Conservation (phyloP, 2,797 vertebrate species). For the Falco berigora region DNA sequence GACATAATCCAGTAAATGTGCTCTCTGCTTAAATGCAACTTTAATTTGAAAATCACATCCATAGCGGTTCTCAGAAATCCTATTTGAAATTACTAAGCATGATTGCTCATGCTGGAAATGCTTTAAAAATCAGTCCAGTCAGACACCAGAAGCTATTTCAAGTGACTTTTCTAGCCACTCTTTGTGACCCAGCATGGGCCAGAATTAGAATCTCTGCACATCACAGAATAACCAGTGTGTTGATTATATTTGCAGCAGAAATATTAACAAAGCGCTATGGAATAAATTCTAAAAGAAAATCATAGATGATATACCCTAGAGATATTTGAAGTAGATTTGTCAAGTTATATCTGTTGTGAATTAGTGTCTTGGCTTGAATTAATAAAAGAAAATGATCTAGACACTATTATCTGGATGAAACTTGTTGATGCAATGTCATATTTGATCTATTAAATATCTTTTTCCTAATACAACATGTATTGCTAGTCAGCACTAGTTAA, state of each 20-base stretch:
- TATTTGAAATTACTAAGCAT: slow-evolving; percentile 2
- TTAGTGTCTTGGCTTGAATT: neutral
- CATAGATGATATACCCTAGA: neutral
- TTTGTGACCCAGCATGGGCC: neutral
- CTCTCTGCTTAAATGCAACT: neutral
- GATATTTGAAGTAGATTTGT: neutral
- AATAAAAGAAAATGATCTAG: neutral
- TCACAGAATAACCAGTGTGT: neutral
- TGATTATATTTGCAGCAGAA: neutral
- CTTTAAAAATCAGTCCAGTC: neutral
- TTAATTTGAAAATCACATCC: slow-evolving; percentile 36
- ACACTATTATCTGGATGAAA: neutral
- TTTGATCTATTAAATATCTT: neutral
- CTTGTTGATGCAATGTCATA: neutral
- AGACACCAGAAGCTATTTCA: neutral
- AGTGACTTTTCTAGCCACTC: neutral
- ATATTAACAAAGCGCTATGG: neutral
- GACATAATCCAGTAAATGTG: slow-evolving; percentile 17
- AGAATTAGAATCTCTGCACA: neutral
- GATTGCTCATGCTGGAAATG: slow-evolving; percentile 19
- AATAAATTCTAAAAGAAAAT: neutral
- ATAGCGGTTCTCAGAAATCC: slow-evolving; percentile 5
- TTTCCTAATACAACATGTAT: neutral
- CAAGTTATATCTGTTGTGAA: neutral
- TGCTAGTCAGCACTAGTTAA: neutral